Evolutionary conservation across 2,797 vertebrate genomes (phyloP).

Genomic region (Aphelocoma californica): DNA sequence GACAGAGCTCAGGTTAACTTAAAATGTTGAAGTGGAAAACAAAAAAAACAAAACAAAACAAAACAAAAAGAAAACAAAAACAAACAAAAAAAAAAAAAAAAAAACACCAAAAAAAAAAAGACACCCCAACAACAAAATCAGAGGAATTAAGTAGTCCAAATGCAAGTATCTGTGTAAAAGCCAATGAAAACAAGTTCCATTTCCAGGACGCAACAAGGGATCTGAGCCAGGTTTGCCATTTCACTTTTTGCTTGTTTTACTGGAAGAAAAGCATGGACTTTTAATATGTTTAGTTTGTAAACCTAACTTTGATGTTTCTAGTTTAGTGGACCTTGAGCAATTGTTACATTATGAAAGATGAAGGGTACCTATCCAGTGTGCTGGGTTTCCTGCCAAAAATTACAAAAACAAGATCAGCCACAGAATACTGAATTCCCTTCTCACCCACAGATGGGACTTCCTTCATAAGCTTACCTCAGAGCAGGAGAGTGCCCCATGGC

Average conservation of each 20-base stretch:
- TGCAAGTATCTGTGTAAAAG: neutral
- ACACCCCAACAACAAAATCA: neutral
- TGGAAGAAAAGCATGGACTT: neutral
- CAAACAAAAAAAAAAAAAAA: too few species aligned
- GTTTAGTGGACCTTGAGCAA: constrained; percentile 17
- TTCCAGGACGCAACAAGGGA: constrained; percentile 5
- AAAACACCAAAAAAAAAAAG: too few species aligned
- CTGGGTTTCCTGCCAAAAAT: neutral
- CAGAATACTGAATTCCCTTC: constrained; percentile 5
- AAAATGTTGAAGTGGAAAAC: neutral
- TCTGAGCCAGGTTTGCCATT: neutral
- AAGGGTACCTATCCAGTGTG: constrained; percentile 1
- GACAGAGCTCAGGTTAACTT: neutral
- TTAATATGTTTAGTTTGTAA: constrained; percentile 35
- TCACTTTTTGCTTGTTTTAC: constrained; percentile 26
- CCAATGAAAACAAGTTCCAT: constrained; percentile 23
- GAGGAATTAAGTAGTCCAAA: neutral
- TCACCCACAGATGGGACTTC: constrained; percentile 16
- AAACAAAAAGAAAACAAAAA: too few species aligned
- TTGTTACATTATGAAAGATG: constrained; percentile 15
- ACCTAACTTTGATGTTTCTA: constrained; percentile 31
- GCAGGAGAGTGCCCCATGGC: constrained; percentile 9
- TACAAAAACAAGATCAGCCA: constrained; percentile 20
- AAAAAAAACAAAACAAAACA: too few species aligned
- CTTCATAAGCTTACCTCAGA: constrained; percentile 49